Percentiles rank a stretch among this genome's conserved stretches.
Conservation (phyloP, 92 coral and sea anemone genomes). For the Phymanthus crucifer region DNA sequence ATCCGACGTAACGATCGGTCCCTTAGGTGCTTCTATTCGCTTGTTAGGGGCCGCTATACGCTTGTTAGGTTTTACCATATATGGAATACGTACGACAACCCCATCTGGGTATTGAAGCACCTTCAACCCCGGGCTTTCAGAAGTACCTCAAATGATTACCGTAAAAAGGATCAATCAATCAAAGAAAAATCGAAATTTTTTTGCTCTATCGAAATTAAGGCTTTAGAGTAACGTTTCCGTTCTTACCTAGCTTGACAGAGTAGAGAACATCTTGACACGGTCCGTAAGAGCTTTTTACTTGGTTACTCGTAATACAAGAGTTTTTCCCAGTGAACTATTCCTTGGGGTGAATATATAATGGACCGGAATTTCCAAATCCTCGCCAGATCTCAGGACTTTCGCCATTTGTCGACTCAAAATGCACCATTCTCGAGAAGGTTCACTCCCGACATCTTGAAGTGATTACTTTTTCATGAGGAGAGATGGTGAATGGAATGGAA, state of each 20-base stretch:
- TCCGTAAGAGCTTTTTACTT: not conserved
- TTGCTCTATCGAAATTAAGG: not conserved
- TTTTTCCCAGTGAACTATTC: not conserved
- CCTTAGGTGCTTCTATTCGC: too few species aligned
- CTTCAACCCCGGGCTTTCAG: too few species aligned
- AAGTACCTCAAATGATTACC: too few species aligned
- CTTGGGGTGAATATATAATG: not conserved
- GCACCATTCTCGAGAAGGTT: conserved; percentile 2
- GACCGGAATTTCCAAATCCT: conserved; percentile 1
- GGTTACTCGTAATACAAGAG: not conserved
- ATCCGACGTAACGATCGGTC: too few species aligned
- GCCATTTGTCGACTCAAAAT: not conserved
- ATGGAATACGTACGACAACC: too few species aligned
- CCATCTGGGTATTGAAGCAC: too few species aligned
- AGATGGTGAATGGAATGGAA: not conserved
- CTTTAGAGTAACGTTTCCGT: too few species aligned
- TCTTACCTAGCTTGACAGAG: not conserved
- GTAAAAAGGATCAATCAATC: too few species aligned
- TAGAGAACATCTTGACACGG: not conserved
- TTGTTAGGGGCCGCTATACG: too few species aligned
- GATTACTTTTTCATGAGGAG: not conserved
- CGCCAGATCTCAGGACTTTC: not conserved
- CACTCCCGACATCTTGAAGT: not conserved
- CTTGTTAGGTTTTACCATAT: too few species aligned
- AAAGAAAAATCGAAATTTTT: too few species aligned